phyloP scores from a whole-genome alignment of 2,113 vertebrate species.

The Aegotheles bennettii region DNA sequence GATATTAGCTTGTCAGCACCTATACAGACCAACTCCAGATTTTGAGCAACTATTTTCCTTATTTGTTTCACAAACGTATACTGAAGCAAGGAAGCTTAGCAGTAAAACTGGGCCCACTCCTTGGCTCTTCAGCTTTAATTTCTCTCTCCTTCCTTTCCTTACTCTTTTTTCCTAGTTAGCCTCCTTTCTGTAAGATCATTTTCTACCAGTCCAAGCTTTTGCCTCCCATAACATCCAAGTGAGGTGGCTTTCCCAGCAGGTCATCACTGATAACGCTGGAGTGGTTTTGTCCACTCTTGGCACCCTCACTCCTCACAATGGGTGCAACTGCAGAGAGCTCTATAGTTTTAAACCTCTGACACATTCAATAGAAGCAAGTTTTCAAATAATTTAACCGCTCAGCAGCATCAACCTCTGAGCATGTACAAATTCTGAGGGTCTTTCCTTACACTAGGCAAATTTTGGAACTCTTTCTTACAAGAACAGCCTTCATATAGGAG shows the following conservation, averaged over 20 bases:
- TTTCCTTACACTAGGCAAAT: neutral
- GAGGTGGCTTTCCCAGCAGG: neutral
- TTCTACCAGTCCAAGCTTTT: neutral
- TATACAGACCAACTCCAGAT: neutral
- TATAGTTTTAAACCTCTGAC: neutral
- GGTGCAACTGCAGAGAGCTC: neutral
- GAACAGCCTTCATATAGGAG: neutral
- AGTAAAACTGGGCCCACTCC: neutral
- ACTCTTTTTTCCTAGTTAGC: neutral
- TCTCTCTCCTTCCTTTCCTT: neutral
- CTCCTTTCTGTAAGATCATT: neutral
- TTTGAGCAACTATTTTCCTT: neutral
- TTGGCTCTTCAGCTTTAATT: neutral
- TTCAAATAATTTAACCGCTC: neutral
- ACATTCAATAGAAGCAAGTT: neutral
- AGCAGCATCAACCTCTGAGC: neutral
- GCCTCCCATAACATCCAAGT: neutral
- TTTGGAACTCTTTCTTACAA: neutral
- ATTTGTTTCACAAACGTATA: neutral
- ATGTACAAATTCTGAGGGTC: neutral
- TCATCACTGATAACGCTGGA: rapidly evolving
- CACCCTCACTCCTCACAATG: neutral
- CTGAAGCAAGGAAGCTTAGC: neutral
- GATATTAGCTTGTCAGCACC: neutral
- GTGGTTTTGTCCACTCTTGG: neutral